phyloP scores from a whole-genome alignment of 2,797 vertebrate genomes.

The Phoebastria nigripes region DNA sequence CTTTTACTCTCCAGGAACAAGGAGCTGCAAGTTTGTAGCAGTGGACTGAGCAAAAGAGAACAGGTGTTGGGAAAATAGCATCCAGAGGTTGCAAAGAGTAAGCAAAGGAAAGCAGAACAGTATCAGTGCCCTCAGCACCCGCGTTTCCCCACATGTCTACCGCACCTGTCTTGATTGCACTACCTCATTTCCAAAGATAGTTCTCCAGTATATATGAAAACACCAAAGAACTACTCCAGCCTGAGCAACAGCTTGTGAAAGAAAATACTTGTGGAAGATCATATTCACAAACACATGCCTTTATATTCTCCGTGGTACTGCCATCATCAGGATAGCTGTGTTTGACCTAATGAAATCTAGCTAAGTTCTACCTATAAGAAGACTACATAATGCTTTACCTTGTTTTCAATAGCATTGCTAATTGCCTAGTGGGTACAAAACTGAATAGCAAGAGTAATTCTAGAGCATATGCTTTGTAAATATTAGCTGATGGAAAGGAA shows the following conservation, averaged over 20 bases:
- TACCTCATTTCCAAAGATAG: background rate
- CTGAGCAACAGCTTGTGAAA: fast-evolving
- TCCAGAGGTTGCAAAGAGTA: background rate
- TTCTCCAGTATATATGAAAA: background rate
- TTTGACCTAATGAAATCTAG: background rate
- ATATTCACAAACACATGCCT: background rate
- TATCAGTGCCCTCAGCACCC: background rate
- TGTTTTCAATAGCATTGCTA: background rate
- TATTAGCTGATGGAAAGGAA: background rate
- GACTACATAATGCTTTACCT: background rate
- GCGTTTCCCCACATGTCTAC: fast-evolving
- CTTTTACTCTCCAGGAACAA: background rate
- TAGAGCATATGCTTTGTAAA: background rate
- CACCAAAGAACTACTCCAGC: background rate
- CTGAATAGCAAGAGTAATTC: background rate
- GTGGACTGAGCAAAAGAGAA: background rate
- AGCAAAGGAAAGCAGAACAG: background rate
- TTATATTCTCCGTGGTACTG: background rate
- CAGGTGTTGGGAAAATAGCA: fast-evolving
- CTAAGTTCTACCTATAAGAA: background rate
- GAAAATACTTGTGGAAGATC: background rate
- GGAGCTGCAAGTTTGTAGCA: background rate
- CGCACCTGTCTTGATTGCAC: background rate
- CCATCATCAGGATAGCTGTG: background rate
- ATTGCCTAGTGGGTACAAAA: background rate